phyloP scores from a whole-genome alignment of 2,797 vertebrate genomes.

The Paguma larvata region DNA sequence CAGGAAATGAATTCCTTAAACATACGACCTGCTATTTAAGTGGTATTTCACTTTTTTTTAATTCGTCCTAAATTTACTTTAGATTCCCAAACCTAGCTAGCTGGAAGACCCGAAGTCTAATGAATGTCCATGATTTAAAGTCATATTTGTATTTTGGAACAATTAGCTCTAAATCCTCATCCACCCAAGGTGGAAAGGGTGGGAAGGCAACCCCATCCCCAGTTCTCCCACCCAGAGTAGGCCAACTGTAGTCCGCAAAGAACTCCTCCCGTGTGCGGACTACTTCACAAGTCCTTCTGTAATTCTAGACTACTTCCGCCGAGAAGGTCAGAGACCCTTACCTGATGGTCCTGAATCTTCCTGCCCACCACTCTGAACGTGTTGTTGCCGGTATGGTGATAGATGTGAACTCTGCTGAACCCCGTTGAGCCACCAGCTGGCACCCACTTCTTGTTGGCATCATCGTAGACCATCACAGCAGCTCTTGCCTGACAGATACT shows the following conservation, averaged over 20 bases:
- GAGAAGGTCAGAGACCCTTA: slow-evolving; percentile 82
- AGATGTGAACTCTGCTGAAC: slow-evolving; percentile 99
- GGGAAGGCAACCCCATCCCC: not conserved
- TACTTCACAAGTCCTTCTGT: not conserved
- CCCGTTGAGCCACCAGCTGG: slow-evolving; percentile 98
- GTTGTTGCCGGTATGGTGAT: slow-evolving; percentile 99
- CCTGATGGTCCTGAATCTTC: slow-evolving; percentile 99
- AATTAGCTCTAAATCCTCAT: not conserved
- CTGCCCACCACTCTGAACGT: slow-evolving; percentile 98
- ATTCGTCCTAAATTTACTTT: slow-evolving; percentile 23
- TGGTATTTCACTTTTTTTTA: slow-evolving; percentile 3
- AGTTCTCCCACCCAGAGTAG: not conserved
- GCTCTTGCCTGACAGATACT: slow-evolving; percentile 99
- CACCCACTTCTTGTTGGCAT: slow-evolving; percentile 99
- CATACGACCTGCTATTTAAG: not conserved
- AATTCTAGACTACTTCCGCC: not conserved
- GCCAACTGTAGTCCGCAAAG: not conserved
- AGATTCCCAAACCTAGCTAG: not conserved
- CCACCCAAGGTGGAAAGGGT: not conserved
- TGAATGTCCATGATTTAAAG: not conserved
- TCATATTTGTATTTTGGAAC: not conserved
- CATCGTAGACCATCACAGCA: slow-evolving; percentile 99
- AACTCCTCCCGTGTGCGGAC: not conserved
- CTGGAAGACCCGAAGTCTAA: not conserved
- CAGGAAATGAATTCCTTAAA: slow-evolving; percentile 40